Evolutionary conservation across 2,113 vertebrate species (phyloP).

Genomic region (Morone chrysops): DNA sequence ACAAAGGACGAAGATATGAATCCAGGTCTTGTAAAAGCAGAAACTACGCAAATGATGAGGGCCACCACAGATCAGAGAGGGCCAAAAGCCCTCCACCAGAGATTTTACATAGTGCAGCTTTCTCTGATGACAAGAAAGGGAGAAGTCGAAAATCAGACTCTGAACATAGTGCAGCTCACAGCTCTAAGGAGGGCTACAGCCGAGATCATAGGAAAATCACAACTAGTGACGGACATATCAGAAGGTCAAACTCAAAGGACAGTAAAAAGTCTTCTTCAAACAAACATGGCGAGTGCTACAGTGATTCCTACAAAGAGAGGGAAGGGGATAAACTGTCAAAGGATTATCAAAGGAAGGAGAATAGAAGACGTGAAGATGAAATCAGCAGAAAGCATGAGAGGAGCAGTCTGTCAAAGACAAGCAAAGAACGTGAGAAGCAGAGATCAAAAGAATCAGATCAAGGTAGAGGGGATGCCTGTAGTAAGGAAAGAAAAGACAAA

Average conservation of each 20-base stretch:
- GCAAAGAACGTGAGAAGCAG: constrained; percentile 76
- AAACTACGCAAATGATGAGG: constrained; percentile 70
- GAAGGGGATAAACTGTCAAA: constrained; percentile 53
- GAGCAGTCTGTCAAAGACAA: constrained; percentile 57
- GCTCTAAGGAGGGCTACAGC: constrained; percentile 33
- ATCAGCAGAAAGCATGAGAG: constrained; percentile 66
- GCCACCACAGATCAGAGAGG: constrained; percentile 77
- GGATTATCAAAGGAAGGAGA: constrained; percentile 67
- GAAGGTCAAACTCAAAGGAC: constrained; percentile 56
- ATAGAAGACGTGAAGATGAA: constrained; percentile 55
- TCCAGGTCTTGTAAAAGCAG: constrained; percentile 71
- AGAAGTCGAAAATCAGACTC: constrained; percentile 30
- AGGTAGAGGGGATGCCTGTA: constrained; percentile 49
- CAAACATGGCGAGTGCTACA: constrained; percentile 33
- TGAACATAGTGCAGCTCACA: not conserved
- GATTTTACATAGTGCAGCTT: not conserved
- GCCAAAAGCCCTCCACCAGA: constrained; percentile 61
- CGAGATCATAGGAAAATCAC: constrained; percentile 46
- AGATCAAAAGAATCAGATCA: constrained; percentile 43
- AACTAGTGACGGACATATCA: constrained; percentile 19
- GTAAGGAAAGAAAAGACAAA: constrained; percentile 74
- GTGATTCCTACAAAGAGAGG: constrained; percentile 54
- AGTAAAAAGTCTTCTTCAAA: constrained; percentile 35
- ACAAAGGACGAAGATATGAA: constrained; percentile 80
- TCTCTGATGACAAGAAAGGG: constrained; percentile 28